phyloP scores from a whole-genome alignment of 2,797 vertebrate genomes.

The Orestias chungarensis region DNA sequence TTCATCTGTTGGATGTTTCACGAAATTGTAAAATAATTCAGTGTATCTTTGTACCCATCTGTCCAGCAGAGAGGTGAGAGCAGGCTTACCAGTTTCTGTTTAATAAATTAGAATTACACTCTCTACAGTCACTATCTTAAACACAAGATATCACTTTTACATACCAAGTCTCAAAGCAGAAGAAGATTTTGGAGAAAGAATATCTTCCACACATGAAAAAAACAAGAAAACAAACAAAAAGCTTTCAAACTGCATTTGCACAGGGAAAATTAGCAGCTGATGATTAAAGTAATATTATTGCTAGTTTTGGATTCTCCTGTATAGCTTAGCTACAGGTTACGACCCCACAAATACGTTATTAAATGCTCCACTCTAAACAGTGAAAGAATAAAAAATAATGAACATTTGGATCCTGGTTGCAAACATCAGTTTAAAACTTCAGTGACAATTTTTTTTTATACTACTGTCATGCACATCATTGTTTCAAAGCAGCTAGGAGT shows the following conservation, averaged over 20 bases:
- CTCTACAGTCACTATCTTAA: too few relatives aligned
- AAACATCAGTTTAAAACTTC: too few relatives aligned
- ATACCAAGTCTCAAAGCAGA: neutral
- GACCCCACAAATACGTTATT: neutral
- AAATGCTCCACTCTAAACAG: neutral
- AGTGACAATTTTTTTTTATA: too few relatives aligned
- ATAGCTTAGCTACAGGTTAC: too few relatives aligned
- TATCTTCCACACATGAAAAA: neutral
- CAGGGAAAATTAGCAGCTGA: neutral
- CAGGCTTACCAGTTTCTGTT: too few relatives aligned
- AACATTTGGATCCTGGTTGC: too few relatives aligned
- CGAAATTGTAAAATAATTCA: too few relatives aligned
- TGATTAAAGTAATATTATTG: neutral
- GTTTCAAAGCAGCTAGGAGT: conserved; percentile 15
- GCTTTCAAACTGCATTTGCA: neutral
- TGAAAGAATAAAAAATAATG: neutral
- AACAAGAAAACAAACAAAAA: neutral
- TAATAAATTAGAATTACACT: too few relatives aligned
- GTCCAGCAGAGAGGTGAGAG: too few relatives aligned
- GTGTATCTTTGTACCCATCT: too few relatives aligned
- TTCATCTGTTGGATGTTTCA: too few relatives aligned
- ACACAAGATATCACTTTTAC: neutral
- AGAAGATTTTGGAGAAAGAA: neutral
- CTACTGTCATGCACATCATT: neutral
- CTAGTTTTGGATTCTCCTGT: neutral